Base-by-base conservation (phyloP, 2,888 invertebrate species). In the Drosophila rellima region DNA sequence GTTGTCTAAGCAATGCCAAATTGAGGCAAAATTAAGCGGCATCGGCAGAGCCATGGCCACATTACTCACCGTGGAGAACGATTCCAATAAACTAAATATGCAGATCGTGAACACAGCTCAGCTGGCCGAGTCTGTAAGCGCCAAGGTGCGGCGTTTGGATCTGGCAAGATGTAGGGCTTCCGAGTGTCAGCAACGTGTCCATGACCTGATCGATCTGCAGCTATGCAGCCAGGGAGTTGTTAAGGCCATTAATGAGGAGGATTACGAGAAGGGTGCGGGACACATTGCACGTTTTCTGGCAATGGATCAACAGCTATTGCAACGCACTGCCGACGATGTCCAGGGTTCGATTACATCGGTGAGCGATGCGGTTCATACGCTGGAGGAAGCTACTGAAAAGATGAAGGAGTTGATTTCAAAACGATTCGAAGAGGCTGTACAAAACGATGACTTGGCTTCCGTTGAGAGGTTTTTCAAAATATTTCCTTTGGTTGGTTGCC, bases 151-250 rank as follows among this genome's bases (percentile, higher is more conserved):
- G 10, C 96, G 97, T 65, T 93, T 99, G 44, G 99, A 99, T 93
- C 93, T 96, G 60, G 98, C 98, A 0, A 77, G 92, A 95, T 96
- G 96, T 76, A 95, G 98, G 63, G 99, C 99, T 0, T 97, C 97
- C 3, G 98, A 98, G 85, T 98, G 98, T 89, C 97, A 99, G 92
- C 96, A 96, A 80, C 94, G 99, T 64, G 98, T 99, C 0, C 97
- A 98, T 87, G 99, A 99, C 92, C 94, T 99, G 39, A 95, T 99
- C 66, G 99, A 99, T 92, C 93, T 99, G 55, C 98, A 98, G 92
- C 94, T 98, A 63, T 99, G 99, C 92, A 98, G 98, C 51, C 97
- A 98, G 91, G 99, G 99, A n/a, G 99, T 99, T 0, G 96, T 98
- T 76, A 95, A 96, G 52, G 98, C 99, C 0, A 95, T 99, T 59